Percentiles rank a stretch among this genome's conserved stretches.
Conservation (phyloP, 2,888 invertebrate genomes). For the Stegophylla sp. region DNA sequence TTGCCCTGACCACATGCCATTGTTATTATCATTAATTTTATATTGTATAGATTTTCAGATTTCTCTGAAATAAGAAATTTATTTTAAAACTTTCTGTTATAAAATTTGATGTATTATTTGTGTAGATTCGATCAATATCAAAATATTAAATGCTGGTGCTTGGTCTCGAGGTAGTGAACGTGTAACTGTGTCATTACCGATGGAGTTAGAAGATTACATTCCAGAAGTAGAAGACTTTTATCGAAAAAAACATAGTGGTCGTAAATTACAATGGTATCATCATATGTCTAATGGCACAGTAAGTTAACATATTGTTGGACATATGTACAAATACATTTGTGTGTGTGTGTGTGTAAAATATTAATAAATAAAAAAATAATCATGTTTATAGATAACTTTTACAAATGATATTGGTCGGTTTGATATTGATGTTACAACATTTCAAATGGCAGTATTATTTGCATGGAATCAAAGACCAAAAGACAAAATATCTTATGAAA, state of each 20-base stretch:
- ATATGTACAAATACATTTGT: neutral
- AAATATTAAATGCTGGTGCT: slow-evolving; percentile 97
- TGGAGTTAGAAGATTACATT: slow-evolving; percentile 97
- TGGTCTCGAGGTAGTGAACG: slow-evolving; percentile 96
- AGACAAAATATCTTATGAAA: slow-evolving; percentile 95
- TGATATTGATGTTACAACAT: slow-evolving; percentile 98
- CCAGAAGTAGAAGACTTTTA: slow-evolving; percentile 99
- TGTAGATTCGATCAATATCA: slow-evolving; percentile 89
- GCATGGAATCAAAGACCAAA: slow-evolving; percentile 97
- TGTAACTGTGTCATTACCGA: slow-evolving; percentile 92
- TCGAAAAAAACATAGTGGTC: slow-evolving; percentile 94
- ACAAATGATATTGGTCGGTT: slow-evolving; percentile 89
- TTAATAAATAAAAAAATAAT: neutral
- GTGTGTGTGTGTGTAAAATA: neutral
- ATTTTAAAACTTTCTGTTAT: neutral
- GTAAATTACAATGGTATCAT: slow-evolving; percentile 98
- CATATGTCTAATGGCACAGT: slow-evolving; percentile 99
- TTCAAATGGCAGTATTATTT: slow-evolving; percentile 99
- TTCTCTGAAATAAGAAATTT: too few relatives aligned
- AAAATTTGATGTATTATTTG: slow-evolving; percentile 63
- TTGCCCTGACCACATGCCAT: too few relatives aligned
- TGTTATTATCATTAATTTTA: too few relatives aligned
- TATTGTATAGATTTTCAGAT: too few relatives aligned
- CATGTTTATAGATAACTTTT: slow-evolving; percentile 79
- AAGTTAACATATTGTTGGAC: slow-evolving; percentile 62